Evolutionary conservation across 2,113 vertebrate species (phyloP), one percentile per base, ranked within the genome.

Genomic region (Scomber japonicus): DNA sequence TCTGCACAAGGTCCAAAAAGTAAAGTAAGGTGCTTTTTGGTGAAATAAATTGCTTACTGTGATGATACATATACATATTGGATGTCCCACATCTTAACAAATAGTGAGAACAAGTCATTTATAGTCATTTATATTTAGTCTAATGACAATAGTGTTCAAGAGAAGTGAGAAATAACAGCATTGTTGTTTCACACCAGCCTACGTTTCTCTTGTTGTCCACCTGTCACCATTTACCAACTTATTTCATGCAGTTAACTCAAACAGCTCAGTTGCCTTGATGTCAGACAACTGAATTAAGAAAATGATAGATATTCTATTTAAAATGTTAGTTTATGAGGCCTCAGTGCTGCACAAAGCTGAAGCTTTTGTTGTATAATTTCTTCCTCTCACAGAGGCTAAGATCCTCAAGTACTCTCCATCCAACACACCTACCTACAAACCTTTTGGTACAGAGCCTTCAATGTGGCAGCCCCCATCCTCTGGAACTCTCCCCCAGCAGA

Each of bases 181-280:
- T 71, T 91, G 82, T 85, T 78, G 76, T 62, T 87, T 93, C 84
- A 83, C 89, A 89, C 91, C 86, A 87, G 76, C 87, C 90, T 83
- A 91, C 87, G 48, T 86, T 70, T 87, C 71, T 79, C 62, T 87
- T 79, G 65, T 76, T 78, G 83, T 88, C 85, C 75, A 78, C 82
- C 80, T 89, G 82, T 88, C 80, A 82, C 55, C 11, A 0, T 60
- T 89, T 55, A 70, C 57, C 35, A 72, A 81, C 79, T 78, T 59
- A 51, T 74, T 85, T 80, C 65, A 69, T 54, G 60, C 70, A 80
- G 48, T 74, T 75, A 59, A 84, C 65, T 68, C 83, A 83, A 69
- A 63, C 61, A 78, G 67, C 70, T 81, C 59, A 15, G 24, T 53
- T 70, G 72, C 63, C 35, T 72, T 83, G 65, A 80, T 82, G 71